phyloP scores from a whole-genome alignment of 2,888 invertebrate species.

The Hylaea fasciaria region DNA sequence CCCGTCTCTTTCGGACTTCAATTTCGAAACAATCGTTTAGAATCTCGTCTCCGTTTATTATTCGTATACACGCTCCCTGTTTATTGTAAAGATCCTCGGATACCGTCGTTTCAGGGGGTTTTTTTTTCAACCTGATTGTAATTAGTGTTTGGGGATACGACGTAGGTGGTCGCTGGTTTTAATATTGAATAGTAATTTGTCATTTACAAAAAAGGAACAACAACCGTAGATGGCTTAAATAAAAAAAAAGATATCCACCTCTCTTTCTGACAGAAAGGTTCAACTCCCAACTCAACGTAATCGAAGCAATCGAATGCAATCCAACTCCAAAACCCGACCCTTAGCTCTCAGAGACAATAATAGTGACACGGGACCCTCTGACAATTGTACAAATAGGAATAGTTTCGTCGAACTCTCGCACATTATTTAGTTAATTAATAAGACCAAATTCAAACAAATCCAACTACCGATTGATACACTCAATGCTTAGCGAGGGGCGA shows the following conservation, averaged over 20 bases:
- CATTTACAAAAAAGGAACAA: background rate
- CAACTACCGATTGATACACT: constrained; percentile 79
- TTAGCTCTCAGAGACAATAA: background rate
- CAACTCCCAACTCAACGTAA: too few species aligned
- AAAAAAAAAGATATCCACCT: too few species aligned
- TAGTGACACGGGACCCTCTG: background rate
- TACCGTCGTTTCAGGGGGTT: constrained; percentile 44
- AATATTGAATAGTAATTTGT: constrained; percentile 24
- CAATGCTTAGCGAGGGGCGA: constrained; percentile 59
- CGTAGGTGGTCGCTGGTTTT: constrained; percentile 44
- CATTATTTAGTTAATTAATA: constrained; percentile 83
- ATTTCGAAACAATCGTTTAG: constrained; percentile 49
- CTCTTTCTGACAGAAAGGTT: too few species aligned
- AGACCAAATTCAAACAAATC: constrained; percentile 81
- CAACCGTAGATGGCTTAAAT: too few species aligned
- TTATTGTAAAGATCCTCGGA: constrained; percentile 42
- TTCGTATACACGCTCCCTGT: constrained; percentile 47
- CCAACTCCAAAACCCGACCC: too few species aligned
- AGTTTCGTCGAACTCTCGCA: constrained; percentile 42
- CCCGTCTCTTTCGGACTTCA: constrained; percentile 47
- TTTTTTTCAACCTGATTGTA: constrained; percentile 35
- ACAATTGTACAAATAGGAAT: constrained; percentile 30
- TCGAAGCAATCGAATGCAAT: too few species aligned
- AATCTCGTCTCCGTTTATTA: constrained; percentile 38
- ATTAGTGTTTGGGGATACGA: constrained; percentile 30